Percentiles rank a stretch among this genome's conserved stretches.
Evolutionary conservation across 1,140 invertebrate genomes (phyloP).

Genomic region (Neoseiulus cucumeris): DNA sequence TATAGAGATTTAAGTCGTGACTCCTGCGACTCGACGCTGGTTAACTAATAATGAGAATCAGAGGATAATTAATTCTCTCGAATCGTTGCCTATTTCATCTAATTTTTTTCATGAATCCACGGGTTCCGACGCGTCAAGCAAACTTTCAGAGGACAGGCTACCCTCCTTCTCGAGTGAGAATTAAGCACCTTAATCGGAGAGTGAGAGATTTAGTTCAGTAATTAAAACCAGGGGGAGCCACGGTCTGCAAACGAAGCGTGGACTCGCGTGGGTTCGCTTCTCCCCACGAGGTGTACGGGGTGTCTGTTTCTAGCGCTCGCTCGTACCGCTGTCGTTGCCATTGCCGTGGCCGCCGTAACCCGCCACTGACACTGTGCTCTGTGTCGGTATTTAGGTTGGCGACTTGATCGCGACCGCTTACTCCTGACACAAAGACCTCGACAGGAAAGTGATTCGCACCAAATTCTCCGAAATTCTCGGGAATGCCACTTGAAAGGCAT

Average conservation of each 20-base stretch:
- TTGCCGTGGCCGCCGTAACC: neutral
- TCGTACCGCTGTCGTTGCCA: neutral
- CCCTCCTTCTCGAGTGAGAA: neutral
- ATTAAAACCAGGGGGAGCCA: slow-evolving; percentile 11
- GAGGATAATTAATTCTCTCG: too few species aligned
- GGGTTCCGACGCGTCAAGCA: too few species aligned
- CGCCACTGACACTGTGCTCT: neutral
- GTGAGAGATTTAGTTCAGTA: slow-evolving; percentile 10
- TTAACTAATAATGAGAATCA: too few species aligned
- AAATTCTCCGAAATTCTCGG: too few species aligned
- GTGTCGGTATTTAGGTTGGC: neutral
- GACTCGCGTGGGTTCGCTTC: neutral
- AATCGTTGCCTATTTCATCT: too few species aligned
- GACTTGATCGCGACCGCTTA: neutral
- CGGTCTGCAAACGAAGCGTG: neutral
- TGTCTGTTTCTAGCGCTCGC: neutral
- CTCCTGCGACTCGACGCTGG: too few species aligned
- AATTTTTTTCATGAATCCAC: too few species aligned
- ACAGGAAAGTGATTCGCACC: too few species aligned
- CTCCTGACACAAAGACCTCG: too few species aligned
- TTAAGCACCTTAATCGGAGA: slow-evolving; percentile 5
- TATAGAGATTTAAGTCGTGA: too few species aligned
- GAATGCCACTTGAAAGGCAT: too few species aligned
- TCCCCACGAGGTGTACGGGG: slow-evolving; percentile 5
- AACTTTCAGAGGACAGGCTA: too few species aligned